Conservation (phyloP, 2,797 vertebrate genomes). For the Sitta carolinensis region DNA sequence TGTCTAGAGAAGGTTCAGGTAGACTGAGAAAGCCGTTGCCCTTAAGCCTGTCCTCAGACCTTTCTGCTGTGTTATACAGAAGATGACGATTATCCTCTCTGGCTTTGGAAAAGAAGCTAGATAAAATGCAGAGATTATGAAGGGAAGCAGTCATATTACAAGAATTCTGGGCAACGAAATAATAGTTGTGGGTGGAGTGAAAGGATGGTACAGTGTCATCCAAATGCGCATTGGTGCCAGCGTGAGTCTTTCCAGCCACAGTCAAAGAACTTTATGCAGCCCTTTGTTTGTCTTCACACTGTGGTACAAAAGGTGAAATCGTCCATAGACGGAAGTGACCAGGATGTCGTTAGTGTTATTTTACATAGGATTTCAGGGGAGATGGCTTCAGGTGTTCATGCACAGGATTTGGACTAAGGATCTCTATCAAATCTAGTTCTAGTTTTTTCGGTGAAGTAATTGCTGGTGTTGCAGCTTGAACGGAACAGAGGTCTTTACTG, state of each 20-base stretch:
- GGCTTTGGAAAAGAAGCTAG: slow-evolving; percentile 9
- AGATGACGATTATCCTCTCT: not conserved
- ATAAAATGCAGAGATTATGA: slow-evolving; percentile 39
- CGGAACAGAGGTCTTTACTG: not conserved
- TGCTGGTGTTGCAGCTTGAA: not conserved
- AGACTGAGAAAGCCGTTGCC: not conserved
- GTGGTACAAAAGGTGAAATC: not conserved
- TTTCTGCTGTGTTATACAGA: not conserved
- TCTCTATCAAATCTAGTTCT: not conserved
- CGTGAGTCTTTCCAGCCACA: not conserved
- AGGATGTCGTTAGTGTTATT: not conserved
- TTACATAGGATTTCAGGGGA: not conserved
- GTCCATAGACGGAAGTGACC: not conserved
- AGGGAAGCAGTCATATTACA: slow-evolving; percentile 23
- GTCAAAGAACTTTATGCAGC: not conserved
- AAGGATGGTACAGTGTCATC: slow-evolving; percentile 1
- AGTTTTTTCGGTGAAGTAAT: not conserved
- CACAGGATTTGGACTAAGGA: not conserved
- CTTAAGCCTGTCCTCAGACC: not conserved
- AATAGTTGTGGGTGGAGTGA: not conserved
- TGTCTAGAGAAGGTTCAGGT: not conserved
- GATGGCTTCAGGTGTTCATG: not conserved
- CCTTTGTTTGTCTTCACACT: not conserved
- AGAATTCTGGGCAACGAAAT: slow-evolving; percentile 7
- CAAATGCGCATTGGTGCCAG: not conserved